Conservation (phyloP, 2,113 vertebrate species). For the Arvicanthis niloticus region DNA sequence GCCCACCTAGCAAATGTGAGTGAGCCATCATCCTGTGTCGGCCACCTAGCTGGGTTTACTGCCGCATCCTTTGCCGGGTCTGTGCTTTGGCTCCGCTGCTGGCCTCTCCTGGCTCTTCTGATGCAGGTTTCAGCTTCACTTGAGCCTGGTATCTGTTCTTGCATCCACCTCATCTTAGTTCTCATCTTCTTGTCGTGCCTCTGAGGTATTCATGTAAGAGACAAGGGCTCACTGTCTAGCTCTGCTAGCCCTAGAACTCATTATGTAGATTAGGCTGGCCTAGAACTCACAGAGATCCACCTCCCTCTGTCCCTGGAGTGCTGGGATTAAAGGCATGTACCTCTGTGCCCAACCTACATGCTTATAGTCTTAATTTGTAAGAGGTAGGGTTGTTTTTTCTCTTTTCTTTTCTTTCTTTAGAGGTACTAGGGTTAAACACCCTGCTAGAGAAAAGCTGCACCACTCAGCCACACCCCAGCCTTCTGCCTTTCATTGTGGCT, state of each 20-base stretch:
- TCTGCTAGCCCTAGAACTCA: not conserved
- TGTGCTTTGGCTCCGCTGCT: not conserved
- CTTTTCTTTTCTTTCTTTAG: not conserved
- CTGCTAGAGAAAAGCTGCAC: not conserved
- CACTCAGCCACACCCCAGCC: not conserved
- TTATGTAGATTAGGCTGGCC: not conserved
- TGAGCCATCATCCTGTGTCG: not conserved
- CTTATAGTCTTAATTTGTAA: not conserved
- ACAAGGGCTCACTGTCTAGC: not conserved
- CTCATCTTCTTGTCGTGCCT: not conserved
- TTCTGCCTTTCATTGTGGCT: not conserved
- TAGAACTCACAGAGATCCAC: not conserved
- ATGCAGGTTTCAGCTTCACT: not conserved
- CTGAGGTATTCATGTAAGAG: not conserved
- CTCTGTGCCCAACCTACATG: not conserved
- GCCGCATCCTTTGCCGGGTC: not conserved
- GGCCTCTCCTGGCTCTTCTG: not conserved
- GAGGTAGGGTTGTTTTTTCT: not conserved
- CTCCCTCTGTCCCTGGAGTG: not conserved
- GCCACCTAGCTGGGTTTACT: not conserved
- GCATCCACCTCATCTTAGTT: not conserved
- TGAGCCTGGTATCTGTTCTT: not conserved
- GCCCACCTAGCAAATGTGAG: conserved; percentile 32
- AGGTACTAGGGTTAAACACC: not conserved
- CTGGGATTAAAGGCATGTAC: not conserved